These are phyloP conservation scores for Polypedilum vanderplanki DNA, from an alignment of 1,140 invertebrate genomes.

Conservation along the genomic window DNA sequence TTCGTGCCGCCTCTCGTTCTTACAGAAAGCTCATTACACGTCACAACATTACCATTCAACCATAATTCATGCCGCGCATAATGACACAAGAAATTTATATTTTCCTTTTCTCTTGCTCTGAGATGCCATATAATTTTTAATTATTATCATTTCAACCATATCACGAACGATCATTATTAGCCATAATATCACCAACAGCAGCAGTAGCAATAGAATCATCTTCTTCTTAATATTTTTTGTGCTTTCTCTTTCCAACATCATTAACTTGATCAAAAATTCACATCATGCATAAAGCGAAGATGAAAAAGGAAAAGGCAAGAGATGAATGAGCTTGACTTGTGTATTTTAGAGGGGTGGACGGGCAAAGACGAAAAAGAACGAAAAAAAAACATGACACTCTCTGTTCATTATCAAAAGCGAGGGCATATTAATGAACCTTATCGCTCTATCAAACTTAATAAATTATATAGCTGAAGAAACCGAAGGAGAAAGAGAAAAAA, in stretches of 20 bases:
- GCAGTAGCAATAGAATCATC: background rate
- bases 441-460: conserved; percentile 26
- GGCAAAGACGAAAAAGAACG: background rate
- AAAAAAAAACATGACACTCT: background rate
- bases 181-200: background rate
- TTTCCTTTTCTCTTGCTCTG: too few species aligned
- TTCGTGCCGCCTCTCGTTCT: too few species aligned
- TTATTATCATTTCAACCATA: conserved; percentile 8
- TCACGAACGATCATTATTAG: background rate
- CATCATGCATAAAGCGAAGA: background rate
- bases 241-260: background rate
- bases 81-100: too few species aligned
- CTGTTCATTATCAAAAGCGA: conserved; percentile 25
- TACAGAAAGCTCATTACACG: too few species aligned
- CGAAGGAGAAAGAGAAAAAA: background rate
- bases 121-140: background rate
- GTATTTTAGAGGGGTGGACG: background rate
- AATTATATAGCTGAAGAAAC: conserved; percentile 21
- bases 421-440: conserved; percentile 26
- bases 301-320: background rate
- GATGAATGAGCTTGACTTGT: background rate
- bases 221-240: too few species aligned
- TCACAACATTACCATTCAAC: too few species aligned
- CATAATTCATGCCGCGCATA: too few species aligned
- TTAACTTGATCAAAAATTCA: conserved; percentile 19